A percentile compares a stretch with the other conserved stretches of the same genome.
Conservation (phyloP, 2,797 vertebrate species). For the Sebastes cheni region DNA sequence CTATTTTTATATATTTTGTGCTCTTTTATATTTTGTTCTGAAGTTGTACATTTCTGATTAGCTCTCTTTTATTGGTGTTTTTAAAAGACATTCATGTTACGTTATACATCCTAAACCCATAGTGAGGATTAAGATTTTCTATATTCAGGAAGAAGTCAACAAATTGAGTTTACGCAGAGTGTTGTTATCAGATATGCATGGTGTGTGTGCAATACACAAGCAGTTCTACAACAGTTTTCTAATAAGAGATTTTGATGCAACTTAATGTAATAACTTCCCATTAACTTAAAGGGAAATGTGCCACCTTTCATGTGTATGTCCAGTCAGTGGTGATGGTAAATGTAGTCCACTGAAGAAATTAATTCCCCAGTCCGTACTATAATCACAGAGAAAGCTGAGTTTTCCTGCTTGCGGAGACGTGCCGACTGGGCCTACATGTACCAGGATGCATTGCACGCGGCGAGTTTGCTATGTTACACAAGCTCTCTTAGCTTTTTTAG, state of each 20-base stretch:
- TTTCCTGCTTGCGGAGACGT: neutral
- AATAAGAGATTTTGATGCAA: neutral
- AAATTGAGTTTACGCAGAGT: neutral
- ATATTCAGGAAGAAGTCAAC: neutral
- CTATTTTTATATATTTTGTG: neutral
- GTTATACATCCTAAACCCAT: neutral
- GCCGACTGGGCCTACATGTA: neutral
- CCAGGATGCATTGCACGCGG: neutral
- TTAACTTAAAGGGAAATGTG: neutral
- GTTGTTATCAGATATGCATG: neutral
- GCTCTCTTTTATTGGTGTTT: neutral
- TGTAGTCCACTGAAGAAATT: neutral
- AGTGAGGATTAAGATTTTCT: neutral
- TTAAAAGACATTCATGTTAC: neutral
- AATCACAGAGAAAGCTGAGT: neutral
- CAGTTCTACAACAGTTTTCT: neutral
- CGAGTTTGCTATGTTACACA: neutral
- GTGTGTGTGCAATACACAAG: neutral
- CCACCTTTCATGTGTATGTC: neutral
- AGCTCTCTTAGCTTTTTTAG: neutral
- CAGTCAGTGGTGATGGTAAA: neutral
- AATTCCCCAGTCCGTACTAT: neutral
- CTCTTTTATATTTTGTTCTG: neutral
- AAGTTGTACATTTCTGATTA: neutral
- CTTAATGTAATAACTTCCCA: slow-evolving; percentile 4